Conservation (phyloP, 2,888 invertebrate species). For the Lomographa bimaculata region DNA sequence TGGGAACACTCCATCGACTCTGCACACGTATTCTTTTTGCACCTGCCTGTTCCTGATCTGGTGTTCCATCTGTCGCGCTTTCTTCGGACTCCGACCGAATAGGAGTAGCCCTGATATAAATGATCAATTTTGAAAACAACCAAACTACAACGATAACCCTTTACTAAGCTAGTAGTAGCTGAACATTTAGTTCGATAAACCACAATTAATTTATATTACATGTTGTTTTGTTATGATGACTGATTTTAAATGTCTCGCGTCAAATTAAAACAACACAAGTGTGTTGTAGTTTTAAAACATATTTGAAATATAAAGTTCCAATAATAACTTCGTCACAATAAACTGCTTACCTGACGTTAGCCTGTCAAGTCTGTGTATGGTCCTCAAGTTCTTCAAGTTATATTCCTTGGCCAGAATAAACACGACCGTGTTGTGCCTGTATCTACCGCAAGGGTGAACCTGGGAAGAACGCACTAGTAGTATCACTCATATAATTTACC, state of each 20-base stretch:
- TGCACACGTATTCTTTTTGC: slow-evolving; percentile 97
- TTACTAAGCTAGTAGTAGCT: too few relatives aligned
- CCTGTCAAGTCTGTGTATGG: slow-evolving; percentile 97
- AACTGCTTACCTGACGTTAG: slow-evolving; percentile 95
- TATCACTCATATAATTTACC: slow-evolving; percentile 16
- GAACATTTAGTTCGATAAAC: too few relatives aligned
- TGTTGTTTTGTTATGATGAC: too few relatives aligned
- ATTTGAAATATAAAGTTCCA: too few relatives aligned
- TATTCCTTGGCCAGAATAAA: slow-evolving; percentile 98
- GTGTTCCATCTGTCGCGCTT: slow-evolving; percentile 97
- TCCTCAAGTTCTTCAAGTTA: slow-evolving; percentile 95
- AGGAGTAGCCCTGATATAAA: slow-evolving; percentile 88
- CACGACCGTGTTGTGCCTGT: slow-evolving; percentile 98
- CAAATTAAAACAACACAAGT: too few relatives aligned
- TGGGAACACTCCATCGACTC: slow-evolving; percentile 97
- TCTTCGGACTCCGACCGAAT: slow-evolving; percentile 96
- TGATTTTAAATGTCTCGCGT: too few relatives aligned
- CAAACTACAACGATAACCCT: too few relatives aligned
- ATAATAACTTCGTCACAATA: too few relatives aligned
- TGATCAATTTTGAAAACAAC: slow-evolving; percentile 19
- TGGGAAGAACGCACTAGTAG: slow-evolving; percentile 58
- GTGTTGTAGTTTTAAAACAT: too few relatives aligned
- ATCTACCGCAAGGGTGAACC: slow-evolving; percentile 99
- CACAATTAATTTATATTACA: too few relatives aligned
- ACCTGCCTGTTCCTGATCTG: slow-evolving; percentile 96